Base-by-base conservation (phyloP, 2,888 invertebrate genomes). In the Spodoptera picta region DNA sequence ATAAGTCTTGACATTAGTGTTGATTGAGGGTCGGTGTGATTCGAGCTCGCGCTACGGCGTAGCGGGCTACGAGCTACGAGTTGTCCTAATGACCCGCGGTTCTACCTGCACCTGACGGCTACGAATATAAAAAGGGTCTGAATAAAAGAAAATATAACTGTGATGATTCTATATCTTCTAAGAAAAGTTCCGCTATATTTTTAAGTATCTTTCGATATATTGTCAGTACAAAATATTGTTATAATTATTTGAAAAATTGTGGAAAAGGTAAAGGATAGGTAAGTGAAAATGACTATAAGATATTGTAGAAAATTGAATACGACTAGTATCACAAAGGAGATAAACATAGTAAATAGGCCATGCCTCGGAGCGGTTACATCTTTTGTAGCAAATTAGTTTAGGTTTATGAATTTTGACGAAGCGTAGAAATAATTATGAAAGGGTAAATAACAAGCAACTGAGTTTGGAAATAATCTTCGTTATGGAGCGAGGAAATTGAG, bases 51-150 rank as follows among this genome's bases (percentile, higher is more conserved):
- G 73, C 76, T 79, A 73, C 78, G 80, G 69, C 80, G 74, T 77
- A 74, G 81, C 75, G 68, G 62, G 74, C 76, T 79, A 77, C 65
- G 69, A 55, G 77, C 78, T 80, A 79, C 83, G 82, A 83, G 77
- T 77, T 80, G 77, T 77, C 81, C 85, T 90, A 91, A 91, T 90
- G 90, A 90, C 86, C 87, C 72, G 73, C 83, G 84, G 84, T 79
- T 78, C 79, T 90, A 87, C 84, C 90, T 91, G 90, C 87, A 85
- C 74, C 82, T 90, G 92, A 90, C 90, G 85, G 86, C 83, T 87
- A 50, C 75, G 60, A 76, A 83, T 82, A 82, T 87, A 88, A 86
- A 85, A 81, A 81, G 83, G 83, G 82, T 83, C 74, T 63, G 80
- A 85, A 87, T 86, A 85, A 86, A 87, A 85, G 83, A 82, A 85